Conservation (phyloP, 2,888 invertebrate genomes). For the Leptura quadrifasciata region DNA sequence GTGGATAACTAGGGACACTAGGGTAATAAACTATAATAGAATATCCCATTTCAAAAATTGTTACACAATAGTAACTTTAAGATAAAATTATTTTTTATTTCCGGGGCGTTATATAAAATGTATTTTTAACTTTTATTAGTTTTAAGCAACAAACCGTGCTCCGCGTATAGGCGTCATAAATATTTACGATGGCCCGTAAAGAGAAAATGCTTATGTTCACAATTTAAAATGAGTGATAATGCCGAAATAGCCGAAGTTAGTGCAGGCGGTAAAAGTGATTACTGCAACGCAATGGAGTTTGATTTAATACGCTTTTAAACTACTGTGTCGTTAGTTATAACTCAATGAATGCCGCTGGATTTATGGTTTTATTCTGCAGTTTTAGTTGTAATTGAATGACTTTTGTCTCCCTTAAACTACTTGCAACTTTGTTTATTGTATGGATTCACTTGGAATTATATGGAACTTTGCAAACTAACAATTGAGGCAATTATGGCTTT, state of each 20-base stretch:
- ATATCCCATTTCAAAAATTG: not conserved
- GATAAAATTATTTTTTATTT: constrained; percentile 10
- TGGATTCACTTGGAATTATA: not conserved
- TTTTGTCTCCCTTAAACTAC: constrained; percentile 40
- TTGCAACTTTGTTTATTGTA: constrained; percentile 39
- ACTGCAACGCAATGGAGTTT: constrained; percentile 54
- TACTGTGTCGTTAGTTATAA: constrained; percentile 51
- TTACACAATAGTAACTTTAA: not conserved
- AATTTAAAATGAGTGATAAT: constrained; percentile 54
- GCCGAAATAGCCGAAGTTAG: constrained; percentile 52
- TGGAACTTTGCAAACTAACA: constrained; percentile 6
- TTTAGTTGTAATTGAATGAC: constrained; percentile 56
- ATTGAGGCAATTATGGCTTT: constrained; percentile 27
- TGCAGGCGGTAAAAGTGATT: constrained; percentile 58
- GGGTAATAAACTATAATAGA: too few species aligned
- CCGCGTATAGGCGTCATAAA: constrained; percentile 18
- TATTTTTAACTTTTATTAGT: constrained; percentile 21
- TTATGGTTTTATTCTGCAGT: constrained; percentile 57
- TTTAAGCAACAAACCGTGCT: constrained; percentile 8
- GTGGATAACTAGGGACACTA: too few species aligned
- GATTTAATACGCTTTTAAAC: constrained; percentile 59
- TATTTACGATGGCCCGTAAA: constrained; percentile 40
- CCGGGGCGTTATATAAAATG: constrained; percentile 13
- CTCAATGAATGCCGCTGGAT: constrained; percentile 54
- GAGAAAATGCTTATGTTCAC: constrained; percentile 42